These are phyloP conservation scores for Mythimna pallens DNA, from an alignment of 2,888 invertebrate genomes.

Conservation along the genomic window DNA sequence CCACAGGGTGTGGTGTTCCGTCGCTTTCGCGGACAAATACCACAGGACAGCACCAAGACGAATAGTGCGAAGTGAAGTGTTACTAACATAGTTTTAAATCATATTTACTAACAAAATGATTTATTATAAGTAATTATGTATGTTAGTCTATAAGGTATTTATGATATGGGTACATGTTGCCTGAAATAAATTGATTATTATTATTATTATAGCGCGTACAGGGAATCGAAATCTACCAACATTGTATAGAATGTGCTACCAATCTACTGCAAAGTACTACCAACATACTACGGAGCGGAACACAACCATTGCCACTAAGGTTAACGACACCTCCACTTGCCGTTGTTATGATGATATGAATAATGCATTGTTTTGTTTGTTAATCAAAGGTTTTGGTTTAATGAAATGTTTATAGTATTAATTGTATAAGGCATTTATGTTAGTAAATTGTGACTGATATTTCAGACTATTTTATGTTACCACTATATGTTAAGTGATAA, in stretches of 20 bases:
- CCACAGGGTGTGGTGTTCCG: too few species aligned
- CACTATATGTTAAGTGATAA: background rate
- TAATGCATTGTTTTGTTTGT: constrained; percentile 38
- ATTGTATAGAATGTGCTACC: background rate
- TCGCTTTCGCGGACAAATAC: too few species aligned
- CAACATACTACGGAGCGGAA: constrained; percentile 3
- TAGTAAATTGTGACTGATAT: background rate
- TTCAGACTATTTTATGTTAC: background rate
- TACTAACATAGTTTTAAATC: too few species aligned
- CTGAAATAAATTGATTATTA: too few species aligned
- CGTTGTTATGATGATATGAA: constrained; percentile 21
- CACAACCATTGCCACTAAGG: constrained; percentile 31
- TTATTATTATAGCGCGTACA: too few species aligned
- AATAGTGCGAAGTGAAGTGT: too few species aligned
- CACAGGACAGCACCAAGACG: too few species aligned
- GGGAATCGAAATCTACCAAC: too few species aligned
- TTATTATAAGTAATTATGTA: too few species aligned
- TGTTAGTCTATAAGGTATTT: too few species aligned
- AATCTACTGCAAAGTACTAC: background rate
- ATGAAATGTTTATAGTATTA: constrained; percentile 1
- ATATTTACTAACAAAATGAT: too few species aligned
- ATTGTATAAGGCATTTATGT: background rate
- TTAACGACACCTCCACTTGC: constrained; percentile 46
- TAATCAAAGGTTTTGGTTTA: constrained; percentile 14
- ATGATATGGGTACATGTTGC: too few species aligned